Evolutionary conservation across 1,140 invertebrate genomes (phyloP), one percentile per base, ranked within the genome.

Genomic region (Copidosoma floridanum): DNA sequence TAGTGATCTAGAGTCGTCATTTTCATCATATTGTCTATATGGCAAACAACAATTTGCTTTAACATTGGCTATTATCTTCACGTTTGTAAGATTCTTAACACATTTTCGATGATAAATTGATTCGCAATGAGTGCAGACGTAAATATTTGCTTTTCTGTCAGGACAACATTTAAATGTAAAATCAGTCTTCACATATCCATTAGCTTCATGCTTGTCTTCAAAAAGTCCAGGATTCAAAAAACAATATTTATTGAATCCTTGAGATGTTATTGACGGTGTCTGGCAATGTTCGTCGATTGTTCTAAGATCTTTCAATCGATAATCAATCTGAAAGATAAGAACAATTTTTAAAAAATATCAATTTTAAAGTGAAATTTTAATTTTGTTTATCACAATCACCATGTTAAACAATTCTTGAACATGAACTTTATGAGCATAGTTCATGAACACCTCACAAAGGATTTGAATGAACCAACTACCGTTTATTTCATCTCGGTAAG

Each of bases 391-490:
- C n/a, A 24, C 20, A 64, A 24, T 62, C 53, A 89, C 88, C 65
- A 85, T 82, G 64, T 82, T 84, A 37, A 92, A 78, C 64, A 93
- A 82, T 66, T 86, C 82, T 61, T 85, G 82, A 20, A 92, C 69
- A 69, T 88, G 82, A 18, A 78, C 78, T 64, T 85, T 76, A 67
- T 85, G 78, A 12, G 89, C 89, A 66, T 86, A 74, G 41, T 85
- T 81, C 76, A 89, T 89, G 68, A 92, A 89, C 60, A 87, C 82
- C 68, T 88, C 79, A 74, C 90, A 92, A 44, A 93, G 78, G 57
- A 84, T 80, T 70, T 91, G 86, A 51, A 93, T 88, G 68, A 89
- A 91, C 88, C 89, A 91, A 56, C 88, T 88, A 11, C 90, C 91
- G 20, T 68, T 69, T 10, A 70, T 59, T 0, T 62, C 68, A 75